A percentile compares a stretch with the other conserved stretches of the same genome.
Conservation (phyloP, 2,797 vertebrate species). For the Acanthis flammea region DNA sequence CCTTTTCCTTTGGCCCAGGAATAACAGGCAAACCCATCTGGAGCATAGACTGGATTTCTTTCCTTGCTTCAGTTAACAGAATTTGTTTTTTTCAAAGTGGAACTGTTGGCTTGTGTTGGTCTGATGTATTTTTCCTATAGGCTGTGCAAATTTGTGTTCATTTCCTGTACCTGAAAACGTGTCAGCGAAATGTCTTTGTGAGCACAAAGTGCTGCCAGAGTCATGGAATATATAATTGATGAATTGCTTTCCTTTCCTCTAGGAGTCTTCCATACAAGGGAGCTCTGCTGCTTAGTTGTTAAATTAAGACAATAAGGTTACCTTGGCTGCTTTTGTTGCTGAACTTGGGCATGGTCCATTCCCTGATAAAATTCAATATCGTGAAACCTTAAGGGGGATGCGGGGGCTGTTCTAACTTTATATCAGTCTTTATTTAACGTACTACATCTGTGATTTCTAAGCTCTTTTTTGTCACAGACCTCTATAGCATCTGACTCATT, state of each 20-base stretch:
- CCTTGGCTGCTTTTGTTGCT: neutral
- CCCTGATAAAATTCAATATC: neutral
- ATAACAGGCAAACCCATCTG: neutral
- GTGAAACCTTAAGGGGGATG: neutral
- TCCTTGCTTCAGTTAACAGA: neutral
- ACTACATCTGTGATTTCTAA: conserved; percentile 28
- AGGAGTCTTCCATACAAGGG: neutral
- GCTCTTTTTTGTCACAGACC: conserved; percentile 13
- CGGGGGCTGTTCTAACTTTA: neutral
- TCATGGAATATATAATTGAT: neutral
- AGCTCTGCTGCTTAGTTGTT: neutral
- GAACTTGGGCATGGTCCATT: neutral
- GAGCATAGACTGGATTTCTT: neutral
- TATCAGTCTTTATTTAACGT: neutral
- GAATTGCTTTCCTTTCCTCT: neutral
- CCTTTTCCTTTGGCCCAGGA: neutral
- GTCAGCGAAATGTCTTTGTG: neutral
- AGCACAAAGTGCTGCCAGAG: neutral
- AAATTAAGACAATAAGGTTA: neutral
- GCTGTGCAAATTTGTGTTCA: neutral
- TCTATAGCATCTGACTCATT: conserved; percentile 52
- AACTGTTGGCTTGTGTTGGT: fast-evolving
- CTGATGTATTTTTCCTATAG: neutral
- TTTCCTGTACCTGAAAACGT: neutral
- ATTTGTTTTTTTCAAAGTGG: neutral